Percentiles rank a stretch among this genome's conserved stretches.
Conservation (phyloP, 1,140 invertebrate genomes). For the Nasonia vitripennis region DNA sequence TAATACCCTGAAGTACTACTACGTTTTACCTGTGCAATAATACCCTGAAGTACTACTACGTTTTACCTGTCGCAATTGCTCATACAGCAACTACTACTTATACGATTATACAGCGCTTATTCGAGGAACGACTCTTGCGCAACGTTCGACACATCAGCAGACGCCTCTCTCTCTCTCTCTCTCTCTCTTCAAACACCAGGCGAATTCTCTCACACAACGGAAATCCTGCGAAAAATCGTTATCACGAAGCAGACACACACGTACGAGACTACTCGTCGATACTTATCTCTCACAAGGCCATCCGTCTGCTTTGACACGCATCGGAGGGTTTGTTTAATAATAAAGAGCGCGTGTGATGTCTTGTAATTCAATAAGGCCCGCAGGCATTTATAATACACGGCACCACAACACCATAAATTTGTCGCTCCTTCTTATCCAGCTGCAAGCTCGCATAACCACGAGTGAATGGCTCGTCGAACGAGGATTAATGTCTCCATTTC, state of each 20-base stretch:
- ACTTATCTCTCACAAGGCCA: not conserved
- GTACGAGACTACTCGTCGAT: not conserved
- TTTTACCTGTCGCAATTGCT: not conserved
- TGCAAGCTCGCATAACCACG: not conserved
- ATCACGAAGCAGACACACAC: not conserved
- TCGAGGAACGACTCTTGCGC: not conserved
- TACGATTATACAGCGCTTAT: not conserved
- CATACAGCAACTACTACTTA: not conserved
- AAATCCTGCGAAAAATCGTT: not conserved
- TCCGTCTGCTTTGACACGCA: not conserved
- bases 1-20: no score
- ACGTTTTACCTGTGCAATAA: no score
- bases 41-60: no score
- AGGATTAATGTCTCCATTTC: conserved; percentile 50
- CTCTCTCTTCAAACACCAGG: no score
- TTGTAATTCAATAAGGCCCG: conserved; percentile 15
- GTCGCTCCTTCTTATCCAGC: conserved; percentile 7
- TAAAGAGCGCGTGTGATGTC: conserved; percentile 4
- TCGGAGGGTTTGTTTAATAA: conserved; percentile 3
- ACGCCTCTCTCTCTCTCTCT: not conserved
- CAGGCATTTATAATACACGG: not conserved
- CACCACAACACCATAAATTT: not conserved
- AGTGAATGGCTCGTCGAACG: conserved; percentile 26
- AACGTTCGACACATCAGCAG: not conserved
- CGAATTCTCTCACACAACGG: not conserved